Evolutionary conservation across 1,140 invertebrate genomes (phyloP).

Genomic region (Scaptomyza hsui): DNA sequence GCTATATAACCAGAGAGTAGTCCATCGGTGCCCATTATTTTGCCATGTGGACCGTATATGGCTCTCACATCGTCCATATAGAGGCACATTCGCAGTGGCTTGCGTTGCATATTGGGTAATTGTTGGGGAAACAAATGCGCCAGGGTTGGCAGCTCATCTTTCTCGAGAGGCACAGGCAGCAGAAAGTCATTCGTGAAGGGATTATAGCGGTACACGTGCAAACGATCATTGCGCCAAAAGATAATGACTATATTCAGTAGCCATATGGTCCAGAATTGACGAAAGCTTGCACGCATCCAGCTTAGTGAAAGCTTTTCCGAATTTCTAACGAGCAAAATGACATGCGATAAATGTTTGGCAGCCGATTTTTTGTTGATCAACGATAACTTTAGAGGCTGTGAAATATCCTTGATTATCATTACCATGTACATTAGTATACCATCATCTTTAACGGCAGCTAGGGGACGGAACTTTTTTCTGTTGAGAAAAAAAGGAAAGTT

Average conservation of each 20-base stretch:
- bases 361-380: constrained; percentile 72
- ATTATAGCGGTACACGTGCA: constrained; percentile 74
- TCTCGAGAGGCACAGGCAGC: constrained; percentile 28
- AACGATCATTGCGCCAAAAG: constrained; percentile 44
- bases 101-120: constrained; percentile 72
- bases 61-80: constrained; percentile 71
- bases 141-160: constrained; percentile 36
- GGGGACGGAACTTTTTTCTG: constrained; percentile 54
- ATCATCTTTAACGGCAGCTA: constrained; percentile 70
- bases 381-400: constrained; percentile 62
- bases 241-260: constrained; percentile 73
- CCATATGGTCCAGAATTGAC: constrained; percentile 76
- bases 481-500: not conserved
- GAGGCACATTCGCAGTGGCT: constrained; percentile 72
- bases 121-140: constrained; percentile 60
- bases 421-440: constrained; percentile 76
- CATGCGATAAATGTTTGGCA: constrained; percentile 68
- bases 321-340: constrained; percentile 65
- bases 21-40: constrained; percentile 64
- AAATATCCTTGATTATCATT: constrained; percentile 69
- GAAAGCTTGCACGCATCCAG: constrained; percentile 73
- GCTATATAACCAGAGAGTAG: constrained; percentile 62
- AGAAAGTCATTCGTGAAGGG: constrained; percentile 68
- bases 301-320: constrained; percentile 36
- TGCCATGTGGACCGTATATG: constrained; percentile 49